These are phyloP conservation scores for Sebastes taczanowskii DNA, from an alignment of 2,797 vertebrate species.

Conservation along the genomic window DNA sequence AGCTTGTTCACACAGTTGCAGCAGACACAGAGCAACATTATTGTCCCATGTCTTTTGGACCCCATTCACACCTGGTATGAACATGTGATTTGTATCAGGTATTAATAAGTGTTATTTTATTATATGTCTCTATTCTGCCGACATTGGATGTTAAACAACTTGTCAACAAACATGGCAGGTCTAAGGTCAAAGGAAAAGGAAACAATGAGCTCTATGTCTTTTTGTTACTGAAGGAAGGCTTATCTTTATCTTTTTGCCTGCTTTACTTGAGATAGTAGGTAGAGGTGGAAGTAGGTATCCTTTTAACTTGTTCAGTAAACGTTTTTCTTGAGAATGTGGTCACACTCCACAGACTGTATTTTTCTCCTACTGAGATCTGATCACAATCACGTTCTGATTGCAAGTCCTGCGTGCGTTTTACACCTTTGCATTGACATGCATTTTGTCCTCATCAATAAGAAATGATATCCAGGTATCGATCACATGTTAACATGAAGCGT, in stretches of 20 bases:
- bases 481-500: background rate
- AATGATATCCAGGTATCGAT: background rate
- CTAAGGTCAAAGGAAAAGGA: background rate
- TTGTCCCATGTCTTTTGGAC: background rate
- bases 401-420: background rate
- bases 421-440: background rate
- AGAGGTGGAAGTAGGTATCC: background rate
- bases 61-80: background rate
- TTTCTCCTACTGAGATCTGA: background rate
- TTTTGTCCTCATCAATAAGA: background rate
- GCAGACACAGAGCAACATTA: background rate
- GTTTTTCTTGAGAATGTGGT: background rate
- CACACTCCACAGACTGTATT: background rate
- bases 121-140: background rate
- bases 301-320: background rate
- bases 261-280: background rate
- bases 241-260: background rate
- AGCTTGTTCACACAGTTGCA: background rate
- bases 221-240: background rate
- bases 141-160: background rate
- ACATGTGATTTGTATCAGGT: background rate
- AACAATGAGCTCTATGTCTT: background rate
- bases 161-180: background rate
- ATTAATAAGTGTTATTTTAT: background rate
- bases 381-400: background rate